Conservation (phyloP, 1,140 invertebrate species). For the Pogonomyrmex californicus region DNA sequence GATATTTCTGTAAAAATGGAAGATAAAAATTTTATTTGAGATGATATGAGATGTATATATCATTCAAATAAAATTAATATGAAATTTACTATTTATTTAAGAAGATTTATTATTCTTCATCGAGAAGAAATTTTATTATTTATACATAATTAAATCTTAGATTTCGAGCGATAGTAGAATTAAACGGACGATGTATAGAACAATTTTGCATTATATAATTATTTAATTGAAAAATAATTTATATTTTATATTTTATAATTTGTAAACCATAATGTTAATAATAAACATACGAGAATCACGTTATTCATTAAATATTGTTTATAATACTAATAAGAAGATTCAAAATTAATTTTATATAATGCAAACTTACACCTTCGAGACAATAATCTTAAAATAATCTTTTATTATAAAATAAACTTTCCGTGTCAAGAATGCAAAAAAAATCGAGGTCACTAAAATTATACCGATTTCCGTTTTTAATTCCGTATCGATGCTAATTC, state of each 20-base stretch:
- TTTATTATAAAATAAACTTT: not conserved
- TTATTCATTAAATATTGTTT: not conserved
- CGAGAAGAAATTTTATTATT: not conserved
- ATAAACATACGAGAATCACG: not conserved
- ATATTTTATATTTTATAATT: not conserved
- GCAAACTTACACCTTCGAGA: not conserved
- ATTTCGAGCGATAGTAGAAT: not conserved
- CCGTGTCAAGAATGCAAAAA: not conserved
- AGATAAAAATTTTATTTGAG: not conserved
- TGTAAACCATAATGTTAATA: not conserved
- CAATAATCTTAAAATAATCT: not conserved
- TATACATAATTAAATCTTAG: not conserved
- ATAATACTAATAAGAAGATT: not conserved
- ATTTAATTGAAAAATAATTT: too few relatives aligned
- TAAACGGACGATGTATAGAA: not conserved
- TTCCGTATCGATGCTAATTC: not conserved
- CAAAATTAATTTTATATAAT: not conserved
- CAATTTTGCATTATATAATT: not conserved
- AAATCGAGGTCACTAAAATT: slow-evolving; percentile 4
- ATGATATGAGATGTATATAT: not conserved
- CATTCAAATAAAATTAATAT: not conserved
- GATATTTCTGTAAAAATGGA: not conserved
- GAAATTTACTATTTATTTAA: slow-evolving; percentile 5
- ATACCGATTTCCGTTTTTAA: not conserved
- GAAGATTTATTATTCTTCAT: not conserved